Conservation (phyloP, 2,113 vertebrate genomes). For the Ranitomeya variabilis region DNA sequence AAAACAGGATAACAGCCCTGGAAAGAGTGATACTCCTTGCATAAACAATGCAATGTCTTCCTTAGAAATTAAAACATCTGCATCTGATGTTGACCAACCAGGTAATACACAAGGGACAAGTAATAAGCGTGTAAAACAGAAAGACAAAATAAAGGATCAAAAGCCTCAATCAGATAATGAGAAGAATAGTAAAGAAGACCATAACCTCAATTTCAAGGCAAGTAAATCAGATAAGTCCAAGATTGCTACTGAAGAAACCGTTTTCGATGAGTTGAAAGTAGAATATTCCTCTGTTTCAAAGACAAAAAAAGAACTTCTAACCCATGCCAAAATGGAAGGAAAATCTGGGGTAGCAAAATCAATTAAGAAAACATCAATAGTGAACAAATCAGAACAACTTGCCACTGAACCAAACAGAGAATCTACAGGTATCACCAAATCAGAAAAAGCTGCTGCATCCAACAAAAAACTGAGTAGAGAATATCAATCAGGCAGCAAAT, state of each 20-base stretch:
- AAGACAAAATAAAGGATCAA: neutral
- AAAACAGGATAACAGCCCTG: neutral
- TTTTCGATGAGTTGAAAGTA: neutral
- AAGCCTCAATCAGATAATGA: neutral
- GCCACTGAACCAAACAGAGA: neutral
- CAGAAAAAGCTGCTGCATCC: neutral
- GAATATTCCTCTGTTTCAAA: neutral
- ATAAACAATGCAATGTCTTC: neutral
- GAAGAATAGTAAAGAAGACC: neutral
- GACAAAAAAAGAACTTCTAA: neutral
- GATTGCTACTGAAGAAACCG: neutral
- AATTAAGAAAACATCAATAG: neutral
- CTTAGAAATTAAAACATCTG: neutral
- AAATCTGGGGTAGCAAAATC: neutral
- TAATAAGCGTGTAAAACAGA: neutral
- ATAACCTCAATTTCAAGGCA: neutral
- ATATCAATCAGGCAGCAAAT: neutral
- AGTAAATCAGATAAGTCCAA: neutral
- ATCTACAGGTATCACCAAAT: neutral
- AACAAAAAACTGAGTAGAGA: neutral
- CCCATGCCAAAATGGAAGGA: neutral
- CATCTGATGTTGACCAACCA: conserved; percentile 1
- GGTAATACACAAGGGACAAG: neutral
- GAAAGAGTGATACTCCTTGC: neutral
- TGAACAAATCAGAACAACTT: neutral